Evolutionary conservation across 1,140 invertebrate genomes (phyloP), one percentile per base, ranked within the genome.

Genomic region (Cydia amplana): DNA sequence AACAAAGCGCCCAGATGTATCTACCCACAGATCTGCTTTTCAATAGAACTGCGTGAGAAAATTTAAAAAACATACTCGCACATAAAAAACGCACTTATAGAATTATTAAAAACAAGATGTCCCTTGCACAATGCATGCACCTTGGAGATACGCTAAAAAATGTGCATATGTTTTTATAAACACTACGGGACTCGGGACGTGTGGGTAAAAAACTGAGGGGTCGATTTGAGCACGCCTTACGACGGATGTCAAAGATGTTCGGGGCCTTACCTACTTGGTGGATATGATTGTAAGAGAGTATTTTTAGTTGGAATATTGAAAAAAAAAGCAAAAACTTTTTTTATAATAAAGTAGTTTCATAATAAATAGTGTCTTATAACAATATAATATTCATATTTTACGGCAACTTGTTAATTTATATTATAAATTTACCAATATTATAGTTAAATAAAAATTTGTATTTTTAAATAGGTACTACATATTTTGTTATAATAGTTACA

Each of bases 121-220:
- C 88, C 84, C 83, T 84, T 82, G 83, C 82, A 90, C 88, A 91
- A 88, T 85, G 75, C 75, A 60, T 81, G 77, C 88, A 91, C 88
- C 89, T 91, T 92, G 89, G 75, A 81, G 83, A 65, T 80, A 83
- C 79, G 81, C 80, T 87, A 90, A 92, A 92, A 92, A 92, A 90
- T 92, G 88, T 87, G 90, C 90, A 91, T 90, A 89, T 90, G 91
- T 92, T 92, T 92, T 87, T 87, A 91, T 90, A 92, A 88, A 87
- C 76, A 77, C 73, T 83, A 83, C 82, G 82, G 82, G 77, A 82
- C 79, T 82, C 70, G 79, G 79, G 83, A 82, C 83, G 60, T 43
- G 60, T 43, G 18, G 23, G 73, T 77, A 84, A 89, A 91, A 91
- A 89, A 89, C 72, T 55, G 28, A 77, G 81, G 83, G 86, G 88